A percentile compares a stretch with the other conserved stretches of the same genome.
Conservation (phyloP, 1,140 invertebrate species). For the Goniozus legneri region DNA sequence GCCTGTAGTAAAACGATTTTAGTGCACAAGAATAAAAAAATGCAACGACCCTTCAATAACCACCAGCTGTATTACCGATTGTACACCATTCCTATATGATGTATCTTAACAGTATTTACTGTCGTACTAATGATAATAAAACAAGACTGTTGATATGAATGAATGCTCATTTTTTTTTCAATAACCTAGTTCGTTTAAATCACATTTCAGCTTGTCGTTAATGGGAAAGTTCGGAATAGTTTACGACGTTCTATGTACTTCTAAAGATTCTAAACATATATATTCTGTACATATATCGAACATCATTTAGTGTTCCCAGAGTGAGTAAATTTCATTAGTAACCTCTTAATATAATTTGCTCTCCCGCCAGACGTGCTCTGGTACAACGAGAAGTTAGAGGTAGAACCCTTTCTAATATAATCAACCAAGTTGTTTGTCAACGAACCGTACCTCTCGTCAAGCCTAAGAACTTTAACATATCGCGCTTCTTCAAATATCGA, state of each 20-base stretch:
- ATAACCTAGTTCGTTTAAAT: background rate
- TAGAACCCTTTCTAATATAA: slow-evolving; percentile 26
- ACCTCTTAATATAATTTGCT: slow-evolving; percentile 20
- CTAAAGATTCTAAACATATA: no score
- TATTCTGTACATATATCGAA: no score
- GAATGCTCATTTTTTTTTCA: background rate
- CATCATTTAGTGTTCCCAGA: no score
- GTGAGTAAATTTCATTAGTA: slow-evolving; percentile 16
- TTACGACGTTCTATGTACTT: no score
- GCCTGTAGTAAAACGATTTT: background rate
- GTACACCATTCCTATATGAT: slow-evolving; percentile 50
- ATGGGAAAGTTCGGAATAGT: no score
- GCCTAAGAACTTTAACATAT: no score
- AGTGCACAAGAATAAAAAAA: slow-evolving; percentile 9
- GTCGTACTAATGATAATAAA: slow-evolving; percentile 46
- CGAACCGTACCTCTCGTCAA: background rate
- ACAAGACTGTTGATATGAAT: slow-evolving; percentile 42
- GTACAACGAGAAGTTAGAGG: slow-evolving; percentile 18
- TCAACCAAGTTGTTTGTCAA: slow-evolving; percentile 20
- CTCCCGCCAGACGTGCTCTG: slow-evolving; percentile 13
- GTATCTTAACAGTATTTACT: slow-evolving; percentile 52
- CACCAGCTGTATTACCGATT: slow-evolving; percentile 27
- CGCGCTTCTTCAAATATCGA: no score
- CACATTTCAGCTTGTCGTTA: background rate
- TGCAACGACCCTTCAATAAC: slow-evolving; percentile 27